Evolutionary conservation across 2,797 vertebrate genomes (phyloP).

Genomic region (Darevskia mixta): DNA sequence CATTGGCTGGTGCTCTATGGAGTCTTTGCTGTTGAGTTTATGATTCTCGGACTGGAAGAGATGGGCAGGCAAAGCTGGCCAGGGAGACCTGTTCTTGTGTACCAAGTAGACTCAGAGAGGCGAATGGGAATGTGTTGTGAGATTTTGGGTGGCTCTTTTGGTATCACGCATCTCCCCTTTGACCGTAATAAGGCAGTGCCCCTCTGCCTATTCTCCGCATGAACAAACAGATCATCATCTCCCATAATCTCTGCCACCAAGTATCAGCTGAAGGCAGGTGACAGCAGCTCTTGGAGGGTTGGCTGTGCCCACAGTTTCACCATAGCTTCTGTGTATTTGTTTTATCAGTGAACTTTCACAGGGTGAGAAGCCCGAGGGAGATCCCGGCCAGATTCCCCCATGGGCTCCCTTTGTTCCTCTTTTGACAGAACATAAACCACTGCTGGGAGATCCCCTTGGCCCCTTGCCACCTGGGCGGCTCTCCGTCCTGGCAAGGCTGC

Average conservation of each 20-base stretch:
- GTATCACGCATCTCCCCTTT: neutral
- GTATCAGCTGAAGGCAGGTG: neutral
- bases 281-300: neutral
- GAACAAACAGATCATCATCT: too few species aligned
- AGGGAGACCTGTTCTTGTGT: neutral
- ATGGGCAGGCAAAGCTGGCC: neutral
- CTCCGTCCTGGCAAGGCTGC: constrained; percentile 42
- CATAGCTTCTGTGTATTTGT: too few species aligned
- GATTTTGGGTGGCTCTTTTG: neutral
- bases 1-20: neutral
- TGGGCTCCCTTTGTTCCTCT: neutral
- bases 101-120: neutral
- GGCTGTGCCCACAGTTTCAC: neutral
- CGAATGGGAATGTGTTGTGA: neutral
- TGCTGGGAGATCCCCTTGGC: neutral
- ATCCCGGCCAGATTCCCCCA: too few species aligned
- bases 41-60: neutral
- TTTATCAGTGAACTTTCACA: neutral
- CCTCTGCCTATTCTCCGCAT: neutral
- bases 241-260: too few species aligned
- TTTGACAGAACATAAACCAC: fast-evolving
- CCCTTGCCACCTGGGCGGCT: neutral
- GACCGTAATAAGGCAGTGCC: neutral
- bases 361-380: neutral
- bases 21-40: neutral